Base-by-base conservation (phyloP, 2,888 invertebrate species). In the Habroteleia sp. region DNA sequence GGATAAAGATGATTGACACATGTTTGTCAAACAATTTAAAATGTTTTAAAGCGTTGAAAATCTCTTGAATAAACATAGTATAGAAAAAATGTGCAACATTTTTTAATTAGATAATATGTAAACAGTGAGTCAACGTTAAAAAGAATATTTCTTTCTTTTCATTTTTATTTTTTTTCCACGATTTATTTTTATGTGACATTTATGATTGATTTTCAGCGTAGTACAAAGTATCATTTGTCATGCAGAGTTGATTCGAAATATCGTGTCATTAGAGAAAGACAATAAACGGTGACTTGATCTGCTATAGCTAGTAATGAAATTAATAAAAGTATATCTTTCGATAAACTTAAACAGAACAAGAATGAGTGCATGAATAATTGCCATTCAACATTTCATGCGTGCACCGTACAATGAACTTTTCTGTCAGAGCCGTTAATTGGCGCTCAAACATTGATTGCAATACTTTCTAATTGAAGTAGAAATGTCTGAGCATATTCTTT, bases 11-110 rank as follows among this genome's bases (percentile, higher is more conserved):
- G 62, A 54, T 41, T 68, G 68, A 68, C 68, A n/a, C n/a, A 63
- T 68, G 50, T 68, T 74, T 74, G 68, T 74, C 62, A 74, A 74
- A 74, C 68, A 68, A 65, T 31, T 31, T 50, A 58, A 74, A 74
- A 46, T 63, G 56, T 63, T 74, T 68, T 50, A 44, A 56, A 44
- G 10, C 39, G 20, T 10, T 20, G 27, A 62, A 60, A 74, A 69
- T 60, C 54, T 23, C 8, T 54, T 4, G 11, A 71, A 48, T 46
- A 71, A 71, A 62, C 37, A 62, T 5, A 6, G 39, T 1, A 11
- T n/a, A 1, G 8, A 27, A 44, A 37, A 52, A 44, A 42, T 8
- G 13, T 56, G 54, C 54, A 23, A 5, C 11, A 25, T 46, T 37
- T 37, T 27, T 52, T 46, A 54, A 42, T 41, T 41, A 16, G 13